Evolutionary conservation across 2,888 invertebrate genomes (phyloP).

Genomic region (Zele albiditarsus): DNA sequence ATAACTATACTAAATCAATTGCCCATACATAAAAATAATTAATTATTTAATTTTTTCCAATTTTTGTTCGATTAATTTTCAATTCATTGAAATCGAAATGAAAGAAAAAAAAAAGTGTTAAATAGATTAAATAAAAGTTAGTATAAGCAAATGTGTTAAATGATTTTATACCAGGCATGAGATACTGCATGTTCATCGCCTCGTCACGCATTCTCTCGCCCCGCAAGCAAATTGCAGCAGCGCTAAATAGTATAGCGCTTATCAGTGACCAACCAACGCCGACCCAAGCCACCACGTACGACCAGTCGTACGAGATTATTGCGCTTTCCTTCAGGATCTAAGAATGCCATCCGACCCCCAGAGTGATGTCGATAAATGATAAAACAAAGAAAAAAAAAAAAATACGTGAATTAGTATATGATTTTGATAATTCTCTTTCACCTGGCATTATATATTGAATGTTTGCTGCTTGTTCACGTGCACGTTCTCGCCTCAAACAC

Average conservation of each 20-base stretch:
- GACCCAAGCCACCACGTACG: conserved; percentile 97
- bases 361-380: conserved; percentile 8
- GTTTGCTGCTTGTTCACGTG: conserved; percentile 83
- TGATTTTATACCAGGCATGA: conserved; percentile 90
- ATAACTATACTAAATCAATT: conserved; percentile 27
- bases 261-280: conserved; percentile 94
- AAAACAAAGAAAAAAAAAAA: conserved; percentile 55
- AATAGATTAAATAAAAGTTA: conserved; percentile 51
- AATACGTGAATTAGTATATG: conserved; percentile 57
- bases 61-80: neutral
- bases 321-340: conserved; percentile 91
- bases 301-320: conserved; percentile 94
- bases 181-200: conserved; percentile 97
- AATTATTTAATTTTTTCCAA: neutral
- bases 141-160: conserved; percentile 64
- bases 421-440: conserved; percentile 72
- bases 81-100: conserved; percentile 15
- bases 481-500: conserved; percentile 85
- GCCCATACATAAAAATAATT: neutral
- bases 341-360: conserved; percentile 36
- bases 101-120: conserved; percentile 16
- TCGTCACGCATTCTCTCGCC: conserved; percentile 95
- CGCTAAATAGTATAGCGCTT: conserved; percentile 93
- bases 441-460: conserved; percentile 94
- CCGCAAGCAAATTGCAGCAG: conserved; percentile 94